Conservation (phyloP, 1,140 invertebrate species). For the Trichonephila clavata region DNA sequence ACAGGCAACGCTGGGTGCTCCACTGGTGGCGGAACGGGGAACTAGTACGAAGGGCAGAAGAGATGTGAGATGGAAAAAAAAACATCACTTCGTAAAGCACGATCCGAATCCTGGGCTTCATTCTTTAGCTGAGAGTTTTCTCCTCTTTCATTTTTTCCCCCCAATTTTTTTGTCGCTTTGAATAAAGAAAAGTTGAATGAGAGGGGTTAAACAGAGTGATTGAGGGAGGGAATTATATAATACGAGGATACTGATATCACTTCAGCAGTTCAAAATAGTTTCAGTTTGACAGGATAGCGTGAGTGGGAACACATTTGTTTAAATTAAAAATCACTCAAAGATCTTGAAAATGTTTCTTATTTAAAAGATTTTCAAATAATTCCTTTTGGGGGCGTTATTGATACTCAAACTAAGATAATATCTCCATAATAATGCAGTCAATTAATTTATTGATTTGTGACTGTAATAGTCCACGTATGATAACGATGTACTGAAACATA, state of each 20-base stretch:
- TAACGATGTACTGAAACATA: no score
- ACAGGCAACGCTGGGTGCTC: constrained; percentile 35
- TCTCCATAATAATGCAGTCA: no score
- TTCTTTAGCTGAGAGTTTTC: constrained; percentile 19
- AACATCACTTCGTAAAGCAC: constrained; percentile 4
- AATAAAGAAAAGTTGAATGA: constrained; percentile 38
- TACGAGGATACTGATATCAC: background rate
- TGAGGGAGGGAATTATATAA: background rate
- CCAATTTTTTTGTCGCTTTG: background rate
- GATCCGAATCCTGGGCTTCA: constrained; percentile 40
- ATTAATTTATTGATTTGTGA: no score
- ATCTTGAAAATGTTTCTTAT: no score
- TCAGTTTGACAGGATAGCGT: background rate
- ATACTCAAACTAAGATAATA: no score
- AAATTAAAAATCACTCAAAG: no score
- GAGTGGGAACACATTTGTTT: no score
- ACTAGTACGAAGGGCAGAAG: constrained; percentile 63
- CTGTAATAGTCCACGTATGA: no score
- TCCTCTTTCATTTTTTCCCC: background rate
- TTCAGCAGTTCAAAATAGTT: background rate
- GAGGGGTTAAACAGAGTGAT: constrained; percentile 1
- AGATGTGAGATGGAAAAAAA: constrained; percentile 27
- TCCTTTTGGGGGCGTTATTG: no score
- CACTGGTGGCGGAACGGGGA: constrained; percentile 37
- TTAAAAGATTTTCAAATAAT: no score